Evolutionary conservation across 2,888 invertebrate genomes (phyloP), one percentile per base, ranked within the genome.

Genomic region (Tridacna crocea): DNA sequence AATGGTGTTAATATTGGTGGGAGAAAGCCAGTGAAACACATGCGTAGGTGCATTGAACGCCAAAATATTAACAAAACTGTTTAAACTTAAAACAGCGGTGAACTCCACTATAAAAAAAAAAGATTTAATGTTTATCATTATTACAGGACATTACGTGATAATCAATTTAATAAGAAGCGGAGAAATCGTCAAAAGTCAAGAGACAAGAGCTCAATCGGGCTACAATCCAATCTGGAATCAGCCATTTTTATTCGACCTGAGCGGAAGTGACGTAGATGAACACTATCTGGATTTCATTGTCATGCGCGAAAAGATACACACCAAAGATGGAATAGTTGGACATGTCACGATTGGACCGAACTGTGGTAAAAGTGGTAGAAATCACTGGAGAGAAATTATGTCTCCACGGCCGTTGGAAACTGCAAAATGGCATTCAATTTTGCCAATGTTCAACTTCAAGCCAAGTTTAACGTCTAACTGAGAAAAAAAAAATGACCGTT

Each of bases 201-300:
- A 90, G 77, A 91, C 91, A 0, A 79, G 83, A 36, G 66, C 86
- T 12, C 84, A 86, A 63, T 85, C 84, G 46, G 91, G 92, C 51
- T 80, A 87, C 26, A 87, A 79, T 36, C 91, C 92, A 0, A 87
- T 90, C 17, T 92, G 92, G 92, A 92, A 92, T 79, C 90, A 92
- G 74, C 91, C 92, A 24, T 92, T 92, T 78, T 83, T 92, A 19
- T 92, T 92, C 79, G 89, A 91, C 84, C 74, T 91, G 19, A 80
- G 79, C 24, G 81, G 81, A 73, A 70, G 58, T 58, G 76, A 83
- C 47, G 75, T 85, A 0, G 85, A 85, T 66, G 80, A 86, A 12
- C 87, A 88, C 77, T 84, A 85, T 63, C 68, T 92, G 26, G 91
- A 92, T 72, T 91, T 92, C 58, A 77, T 91, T 11, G 79, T 92